Conservation (phyloP, 2,888 invertebrate species). For the Acholoe squamosa region DNA sequence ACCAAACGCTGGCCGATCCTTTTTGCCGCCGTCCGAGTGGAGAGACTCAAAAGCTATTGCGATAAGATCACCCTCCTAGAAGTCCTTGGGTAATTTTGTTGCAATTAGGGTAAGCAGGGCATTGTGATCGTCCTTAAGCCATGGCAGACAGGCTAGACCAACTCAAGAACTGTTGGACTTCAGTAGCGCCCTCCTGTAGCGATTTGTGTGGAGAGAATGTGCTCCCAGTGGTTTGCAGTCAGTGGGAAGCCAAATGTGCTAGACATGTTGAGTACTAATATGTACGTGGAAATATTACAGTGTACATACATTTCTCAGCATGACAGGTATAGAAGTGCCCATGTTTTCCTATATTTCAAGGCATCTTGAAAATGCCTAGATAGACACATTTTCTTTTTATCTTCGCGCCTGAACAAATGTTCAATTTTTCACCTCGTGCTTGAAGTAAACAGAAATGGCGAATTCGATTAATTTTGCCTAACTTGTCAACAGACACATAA, state of each 20-base stretch:
- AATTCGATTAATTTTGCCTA: no score
- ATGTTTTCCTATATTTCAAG: no score
- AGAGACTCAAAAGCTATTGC: neutral
- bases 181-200: constrained; percentile 17
- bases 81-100: constrained; percentile 5
- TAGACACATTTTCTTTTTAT: no score
- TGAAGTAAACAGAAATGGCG: no score
- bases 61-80: constrained; percentile 44
- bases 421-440: no score
- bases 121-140: neutral
- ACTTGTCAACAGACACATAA: no score
- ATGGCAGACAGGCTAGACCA: neutral
- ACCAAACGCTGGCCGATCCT: constrained; percentile 16
- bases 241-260: constrained; percentile 28
- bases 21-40: neutral
- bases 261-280: constrained; percentile 31
- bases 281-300: neutral
- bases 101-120: constrained; percentile 47
- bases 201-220: neutral
- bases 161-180: constrained; percentile 4
- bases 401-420: no score
- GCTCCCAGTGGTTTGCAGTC: neutral
- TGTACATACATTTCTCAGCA: no score
- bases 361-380: no score
- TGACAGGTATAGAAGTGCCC: no score